Evolutionary conservation across 2,113 vertebrate genomes (phyloP).

Genomic region (Mus spicilegus): DNA sequence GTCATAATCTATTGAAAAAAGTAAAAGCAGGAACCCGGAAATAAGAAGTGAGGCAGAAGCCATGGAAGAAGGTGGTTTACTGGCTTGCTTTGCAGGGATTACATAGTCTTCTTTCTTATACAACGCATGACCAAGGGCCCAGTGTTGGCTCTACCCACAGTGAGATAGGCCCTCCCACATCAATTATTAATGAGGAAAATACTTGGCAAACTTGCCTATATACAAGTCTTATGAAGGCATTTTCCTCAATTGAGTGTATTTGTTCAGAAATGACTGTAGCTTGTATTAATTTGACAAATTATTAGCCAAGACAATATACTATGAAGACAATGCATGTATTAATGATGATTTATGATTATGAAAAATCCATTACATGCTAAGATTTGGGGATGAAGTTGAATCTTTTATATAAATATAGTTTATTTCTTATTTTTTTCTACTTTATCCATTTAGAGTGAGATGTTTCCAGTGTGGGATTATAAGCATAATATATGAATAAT

Average conservation of each 20-base stretch:
- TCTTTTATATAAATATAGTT: conserved; percentile 21
- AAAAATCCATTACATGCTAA: neutral
- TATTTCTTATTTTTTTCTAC: neutral
- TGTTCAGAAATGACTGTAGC: neutral
- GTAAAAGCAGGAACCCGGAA: neutral
- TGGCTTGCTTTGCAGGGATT: neutral
- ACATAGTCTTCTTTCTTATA: neutral
- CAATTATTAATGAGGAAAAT: neutral
- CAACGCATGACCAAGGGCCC: neutral
- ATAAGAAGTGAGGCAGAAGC: no score
- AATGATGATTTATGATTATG: neutral
- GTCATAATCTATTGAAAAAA: neutral
- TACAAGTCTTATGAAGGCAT: neutral
- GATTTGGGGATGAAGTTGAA: neutral
- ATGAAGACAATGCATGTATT: neutral
- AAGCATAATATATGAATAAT: neutral
- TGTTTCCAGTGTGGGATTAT: neutral
- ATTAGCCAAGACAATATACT: neutral
- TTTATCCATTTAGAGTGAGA: neutral
- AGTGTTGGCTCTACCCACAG: neutral
- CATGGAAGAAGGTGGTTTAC: neutral
- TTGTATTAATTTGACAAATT: neutral
- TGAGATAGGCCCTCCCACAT: neutral
- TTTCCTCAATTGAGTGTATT: neutral
- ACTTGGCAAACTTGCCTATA: neutral